phyloP scores from a whole-genome alignment of 2,113 vertebrate genomes.

The Tragelaphus scriptus region DNA sequence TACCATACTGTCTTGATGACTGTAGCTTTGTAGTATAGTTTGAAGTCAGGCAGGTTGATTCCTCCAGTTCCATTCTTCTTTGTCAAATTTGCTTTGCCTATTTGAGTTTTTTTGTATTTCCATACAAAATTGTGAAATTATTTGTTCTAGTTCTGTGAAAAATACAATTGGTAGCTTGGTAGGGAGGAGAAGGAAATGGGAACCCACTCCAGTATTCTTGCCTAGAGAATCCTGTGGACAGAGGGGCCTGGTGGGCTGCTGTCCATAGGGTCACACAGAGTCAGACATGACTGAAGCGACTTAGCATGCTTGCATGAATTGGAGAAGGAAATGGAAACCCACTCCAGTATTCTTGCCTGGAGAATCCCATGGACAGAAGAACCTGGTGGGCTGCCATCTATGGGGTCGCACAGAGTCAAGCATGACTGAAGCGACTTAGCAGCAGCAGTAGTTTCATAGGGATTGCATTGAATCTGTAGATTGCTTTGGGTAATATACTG shows the following conservation, averaged over 20 bases:
- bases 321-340: neutral
- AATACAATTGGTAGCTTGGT: neutral
- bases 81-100: neutral
- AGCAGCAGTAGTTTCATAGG: too few species aligned
- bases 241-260: neutral
- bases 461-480: too few species aligned
- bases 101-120: neutral
- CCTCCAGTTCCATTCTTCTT: neutral
- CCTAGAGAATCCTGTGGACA: neutral
- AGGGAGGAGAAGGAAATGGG: neutral
- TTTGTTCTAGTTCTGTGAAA: neutral
- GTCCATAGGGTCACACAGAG: neutral
- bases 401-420: neutral
- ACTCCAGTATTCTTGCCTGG: neutral
- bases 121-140: neutral
- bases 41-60: neutral
- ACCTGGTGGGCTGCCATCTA: neutral
- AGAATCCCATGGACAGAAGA: neutral
- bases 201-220: neutral
- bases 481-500: too few species aligned
- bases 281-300: neutral
- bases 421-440: too few species aligned
- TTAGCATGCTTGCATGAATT: neutral
- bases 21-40: neutral
- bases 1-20: neutral